Evolutionary conservation across 2,888 invertebrate species (phyloP), one percentile per base, ranked within the genome.

Genomic region (Eilema sororculum): DNA sequence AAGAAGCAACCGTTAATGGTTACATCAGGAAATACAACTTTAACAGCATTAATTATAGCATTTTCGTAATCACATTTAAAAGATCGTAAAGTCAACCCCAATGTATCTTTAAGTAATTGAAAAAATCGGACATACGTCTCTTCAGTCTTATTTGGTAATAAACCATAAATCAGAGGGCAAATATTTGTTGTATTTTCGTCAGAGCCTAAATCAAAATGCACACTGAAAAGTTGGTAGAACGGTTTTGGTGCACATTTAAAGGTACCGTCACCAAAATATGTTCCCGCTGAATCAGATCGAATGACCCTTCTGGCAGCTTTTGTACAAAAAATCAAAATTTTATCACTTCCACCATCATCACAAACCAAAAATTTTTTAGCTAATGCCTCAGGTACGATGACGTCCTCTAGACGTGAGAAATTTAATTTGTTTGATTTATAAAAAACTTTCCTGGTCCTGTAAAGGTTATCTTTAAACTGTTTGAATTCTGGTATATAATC

Each of bases 21-120:
- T 24, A 61, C 67, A 46, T 41, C 58, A 41, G 68, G 64, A 41
- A 63, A 68, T 37, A 68, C 68, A 57, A 64, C 20, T 41, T 41
- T 52, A 56, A 68, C 57, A 63, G 58, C 68, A 58, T 63, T 68
- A 22, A 68, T 56, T 52, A 57, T 52, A 30, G 68, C 68, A 57
- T 56, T 37, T 41, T 68, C 64, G 63, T 68, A 68, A 63, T 68
- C 68, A 63, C 68, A 63, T 63, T 68, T 68, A 63, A 63, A 68
- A 56, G 37, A 56, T n/a, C 46, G 28, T 25, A 68, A 41, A 20
- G 25, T 56, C 58, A 68, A 58, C n/a, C 41, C 57, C 28, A 68
- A 61, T 52, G 33, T 68, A 41, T 41, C 67, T 61, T 60, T 67
- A 58, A 61, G n/a, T 33, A 67, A 41, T 60, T 59, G 25, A 58